A percentile compares a stretch with the other conserved stretches of the same genome.
phyloP scores from a whole-genome alignment of 2,113 vertebrate species.

The Ameiurus melas region DNA sequence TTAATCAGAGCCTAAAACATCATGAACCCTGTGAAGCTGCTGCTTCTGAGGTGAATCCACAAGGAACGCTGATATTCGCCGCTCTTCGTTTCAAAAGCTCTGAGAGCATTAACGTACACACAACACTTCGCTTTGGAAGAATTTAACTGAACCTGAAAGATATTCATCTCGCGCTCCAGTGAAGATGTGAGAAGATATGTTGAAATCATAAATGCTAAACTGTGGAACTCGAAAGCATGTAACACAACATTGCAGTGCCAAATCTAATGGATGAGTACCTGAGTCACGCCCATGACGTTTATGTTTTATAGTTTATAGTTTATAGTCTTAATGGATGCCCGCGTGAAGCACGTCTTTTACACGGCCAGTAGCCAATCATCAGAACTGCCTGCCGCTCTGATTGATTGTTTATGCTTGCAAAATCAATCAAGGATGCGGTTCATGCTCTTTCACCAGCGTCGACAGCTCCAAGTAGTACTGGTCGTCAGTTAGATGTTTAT shows the following conservation, averaged over 20 bases:
- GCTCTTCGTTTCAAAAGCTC: conserved; percentile 1
- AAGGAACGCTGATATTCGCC: not conserved
- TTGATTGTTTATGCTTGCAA: conserved; percentile 51
- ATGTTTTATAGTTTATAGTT: too few species aligned
- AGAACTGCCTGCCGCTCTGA: conserved; percentile 60
- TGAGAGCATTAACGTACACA: not conserved
- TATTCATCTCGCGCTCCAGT: not conserved
- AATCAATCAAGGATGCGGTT: conserved; percentile 40
- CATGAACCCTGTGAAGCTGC: not conserved
- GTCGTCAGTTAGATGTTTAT: not conserved
- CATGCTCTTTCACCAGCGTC: conserved; percentile 14
- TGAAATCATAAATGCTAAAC: conserved; percentile 2
- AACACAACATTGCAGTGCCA: not conserved
- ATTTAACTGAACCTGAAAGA: conserved; percentile 4
- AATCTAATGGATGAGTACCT: conserved; percentile 29
- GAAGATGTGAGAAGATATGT: not conserved
- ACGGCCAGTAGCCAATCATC: conserved; percentile 38
- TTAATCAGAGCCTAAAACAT: not conserved
- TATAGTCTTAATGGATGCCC: conserved; percentile 61
- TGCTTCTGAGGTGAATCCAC: conserved; percentile 2
- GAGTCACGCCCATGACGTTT: conserved; percentile 41
- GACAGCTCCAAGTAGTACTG: conserved; percentile 36
- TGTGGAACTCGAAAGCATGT: not conserved
- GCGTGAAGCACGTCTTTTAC: conserved; percentile 25
- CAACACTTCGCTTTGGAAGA: not conserved